phyloP scores from a whole-genome alignment of 1,140 invertebrate genomes.

The Harlomillsia oculata region DNA sequence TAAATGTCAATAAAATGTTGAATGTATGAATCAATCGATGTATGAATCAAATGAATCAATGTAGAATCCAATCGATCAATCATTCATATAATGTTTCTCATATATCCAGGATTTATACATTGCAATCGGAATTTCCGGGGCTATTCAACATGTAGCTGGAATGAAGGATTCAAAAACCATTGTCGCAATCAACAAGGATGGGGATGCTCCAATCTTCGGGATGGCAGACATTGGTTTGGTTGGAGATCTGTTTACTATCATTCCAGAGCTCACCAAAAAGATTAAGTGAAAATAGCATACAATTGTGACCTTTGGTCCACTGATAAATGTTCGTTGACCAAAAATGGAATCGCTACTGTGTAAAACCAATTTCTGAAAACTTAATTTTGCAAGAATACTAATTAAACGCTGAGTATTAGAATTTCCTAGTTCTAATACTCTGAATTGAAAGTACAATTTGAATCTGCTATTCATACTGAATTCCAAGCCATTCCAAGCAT shows the following conservation, averaged over 20 bases:
- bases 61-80: neutral
- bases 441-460: no score
- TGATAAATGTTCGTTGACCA: no score
- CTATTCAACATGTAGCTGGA: conserved; percentile 97
- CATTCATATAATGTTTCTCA: neutral
- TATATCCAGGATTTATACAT: conserved; percentile 80
- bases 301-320: no score
- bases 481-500: no score
- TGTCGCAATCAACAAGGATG: conserved; percentile 98
- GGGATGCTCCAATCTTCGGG: conserved; percentile 98
- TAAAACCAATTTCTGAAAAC: no score
- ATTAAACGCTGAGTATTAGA: no score
- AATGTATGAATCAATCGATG: conserved; percentile 23
- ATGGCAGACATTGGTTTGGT: conserved; percentile 97
- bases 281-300: no score
- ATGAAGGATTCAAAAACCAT: conserved; percentile 99
- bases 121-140: conserved; percentile 96
- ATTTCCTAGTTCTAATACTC: no score
- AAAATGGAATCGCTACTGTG: no score
- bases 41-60: conserved; percentile 1
- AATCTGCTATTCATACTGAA: no score
- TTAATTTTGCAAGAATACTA: no score
- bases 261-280: conserved; percentile 44
- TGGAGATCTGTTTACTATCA: conserved; percentile 91
- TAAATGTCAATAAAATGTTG: no score